Evolutionary conservation across 2,888 invertebrate species (phyloP).

Genomic region (Abrostola tripartita): DNA sequence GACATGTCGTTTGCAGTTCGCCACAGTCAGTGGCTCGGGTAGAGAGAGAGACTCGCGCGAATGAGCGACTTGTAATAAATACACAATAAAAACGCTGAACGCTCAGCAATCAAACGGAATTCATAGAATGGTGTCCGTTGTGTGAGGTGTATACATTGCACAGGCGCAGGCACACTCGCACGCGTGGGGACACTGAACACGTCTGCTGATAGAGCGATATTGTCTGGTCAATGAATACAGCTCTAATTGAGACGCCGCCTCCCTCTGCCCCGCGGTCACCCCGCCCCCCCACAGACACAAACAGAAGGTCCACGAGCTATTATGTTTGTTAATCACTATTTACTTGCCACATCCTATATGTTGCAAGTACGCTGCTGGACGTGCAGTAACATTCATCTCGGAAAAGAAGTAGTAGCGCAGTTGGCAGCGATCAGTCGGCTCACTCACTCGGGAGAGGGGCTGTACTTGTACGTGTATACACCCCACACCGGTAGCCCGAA

Average conservation of each 20-base stretch:
- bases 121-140: slow-evolving; percentile 4
- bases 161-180: neutral
- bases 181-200: too few species aligned
- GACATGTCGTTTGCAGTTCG: too few species aligned
- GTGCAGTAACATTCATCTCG: too few species aligned
- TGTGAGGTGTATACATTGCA: neutral
- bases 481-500: too few species aligned
- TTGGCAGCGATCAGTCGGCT: too few species aligned
- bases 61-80: neutral
- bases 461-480: too few species aligned
- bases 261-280: neutral
- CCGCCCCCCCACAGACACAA: neutral
- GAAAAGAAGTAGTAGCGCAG: too few species aligned
- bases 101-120: neutral
- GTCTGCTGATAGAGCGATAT: neutral
- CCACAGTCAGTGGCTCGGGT: too few species aligned
- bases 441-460: too few species aligned
- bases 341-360: too few species aligned
- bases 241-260: slow-evolving; percentile 6
- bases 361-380: too few species aligned
- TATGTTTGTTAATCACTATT: neutral
- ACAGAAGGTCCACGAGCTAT: neutral
- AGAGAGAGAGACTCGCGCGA: neutral
- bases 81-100: neutral
- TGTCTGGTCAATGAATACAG: slow-evolving; percentile 7